A percentile compares a stretch with the other conserved stretches of the same genome.
These are phyloP conservation scores for Xenentodon cancila DNA, from an alignment of 2,797 vertebrate species.

Conservation along the genomic window DNA sequence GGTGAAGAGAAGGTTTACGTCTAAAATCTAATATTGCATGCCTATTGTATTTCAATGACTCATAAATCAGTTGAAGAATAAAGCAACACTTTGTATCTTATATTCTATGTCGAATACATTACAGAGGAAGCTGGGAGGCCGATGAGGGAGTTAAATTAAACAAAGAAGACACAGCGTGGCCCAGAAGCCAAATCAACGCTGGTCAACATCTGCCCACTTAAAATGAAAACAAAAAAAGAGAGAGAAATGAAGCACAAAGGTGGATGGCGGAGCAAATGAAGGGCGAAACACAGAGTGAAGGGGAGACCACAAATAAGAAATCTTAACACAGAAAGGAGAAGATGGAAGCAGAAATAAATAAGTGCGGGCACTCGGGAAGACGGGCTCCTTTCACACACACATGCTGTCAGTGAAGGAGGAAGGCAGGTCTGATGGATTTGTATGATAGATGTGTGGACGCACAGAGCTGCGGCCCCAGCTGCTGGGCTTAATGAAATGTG, in stretches of 20 bases:
- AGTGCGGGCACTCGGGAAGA: conserved; percentile 69
- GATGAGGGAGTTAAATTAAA: conserved; percentile 48
- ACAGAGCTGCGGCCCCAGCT: conserved; percentile 78
- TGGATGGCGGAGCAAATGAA: conserved; percentile 25
- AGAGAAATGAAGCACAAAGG: conserved; percentile 55
- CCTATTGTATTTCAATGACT: background rate
- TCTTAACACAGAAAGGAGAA: conserved; percentile 45
- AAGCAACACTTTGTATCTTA: background rate
- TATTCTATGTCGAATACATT: background rate
- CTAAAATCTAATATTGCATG: too few species aligned
- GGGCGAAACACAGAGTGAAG: conserved; percentile 23
- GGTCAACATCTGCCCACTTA: conserved; percentile 44
- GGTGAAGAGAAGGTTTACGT: too few species aligned
- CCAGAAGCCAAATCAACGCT: conserved; percentile 27
- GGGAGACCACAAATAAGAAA: conserved; percentile 54
- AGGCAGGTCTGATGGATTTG: conserved; percentile 78
- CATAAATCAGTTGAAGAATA: background rate
- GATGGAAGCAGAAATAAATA: conserved; percentile 73
- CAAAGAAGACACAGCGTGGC: conserved; percentile 32
- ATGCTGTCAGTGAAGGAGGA: conserved; percentile 61
- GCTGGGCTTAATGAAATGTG: conserved; percentile 86
- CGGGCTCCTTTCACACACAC: conserved; percentile 69
- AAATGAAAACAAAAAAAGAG: conserved; percentile 8
- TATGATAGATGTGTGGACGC: conserved; percentile 82
- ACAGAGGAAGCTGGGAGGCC: conserved; percentile 10